A percentile compares a stretch with the other conserved stretches of the same genome.
Conservation (phyloP, 2,113 vertebrate species). For the Eulacestoma nigropectus region DNA sequence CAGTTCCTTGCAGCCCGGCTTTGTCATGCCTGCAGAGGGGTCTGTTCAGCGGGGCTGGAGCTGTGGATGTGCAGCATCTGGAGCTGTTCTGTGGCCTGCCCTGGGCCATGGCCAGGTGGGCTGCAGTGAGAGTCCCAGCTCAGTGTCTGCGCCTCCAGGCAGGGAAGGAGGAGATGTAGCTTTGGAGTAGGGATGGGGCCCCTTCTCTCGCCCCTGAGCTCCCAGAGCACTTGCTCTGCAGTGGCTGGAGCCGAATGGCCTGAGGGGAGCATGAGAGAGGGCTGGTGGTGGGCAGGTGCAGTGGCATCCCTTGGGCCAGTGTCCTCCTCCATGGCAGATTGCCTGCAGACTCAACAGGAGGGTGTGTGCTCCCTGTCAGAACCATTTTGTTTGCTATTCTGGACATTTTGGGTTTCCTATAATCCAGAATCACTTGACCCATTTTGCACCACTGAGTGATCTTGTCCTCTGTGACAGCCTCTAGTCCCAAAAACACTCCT, state of each 20-base stretch:
- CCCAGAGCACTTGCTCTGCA: background rate
- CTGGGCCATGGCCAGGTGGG: background rate
- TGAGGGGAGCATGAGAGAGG: background rate
- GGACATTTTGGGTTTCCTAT: background rate
- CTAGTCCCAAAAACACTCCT: background rate
- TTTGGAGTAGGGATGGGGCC: background rate
- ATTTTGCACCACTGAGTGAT: background rate
- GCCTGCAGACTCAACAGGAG: background rate
- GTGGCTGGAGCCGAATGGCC: background rate
- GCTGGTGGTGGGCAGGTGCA: background rate
- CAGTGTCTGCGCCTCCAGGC: fast-evolving
- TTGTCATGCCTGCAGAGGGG: fast-evolving
- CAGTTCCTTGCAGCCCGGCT: fast-evolving
- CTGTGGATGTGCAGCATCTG: fast-evolving
- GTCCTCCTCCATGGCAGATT: background rate
- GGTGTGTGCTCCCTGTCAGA: background rate
- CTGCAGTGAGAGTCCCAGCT: background rate
- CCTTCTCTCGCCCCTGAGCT: background rate
- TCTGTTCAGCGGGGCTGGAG: background rate
- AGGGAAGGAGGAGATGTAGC: background rate
- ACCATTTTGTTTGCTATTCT: background rate
- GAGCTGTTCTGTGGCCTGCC: background rate
- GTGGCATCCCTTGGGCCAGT: background rate
- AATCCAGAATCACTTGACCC: background rate
- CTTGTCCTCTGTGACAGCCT: background rate